Evolutionary conservation across 2,113 vertebrate genomes (phyloP).

Genomic region (Scophthalmus maximus): DNA sequence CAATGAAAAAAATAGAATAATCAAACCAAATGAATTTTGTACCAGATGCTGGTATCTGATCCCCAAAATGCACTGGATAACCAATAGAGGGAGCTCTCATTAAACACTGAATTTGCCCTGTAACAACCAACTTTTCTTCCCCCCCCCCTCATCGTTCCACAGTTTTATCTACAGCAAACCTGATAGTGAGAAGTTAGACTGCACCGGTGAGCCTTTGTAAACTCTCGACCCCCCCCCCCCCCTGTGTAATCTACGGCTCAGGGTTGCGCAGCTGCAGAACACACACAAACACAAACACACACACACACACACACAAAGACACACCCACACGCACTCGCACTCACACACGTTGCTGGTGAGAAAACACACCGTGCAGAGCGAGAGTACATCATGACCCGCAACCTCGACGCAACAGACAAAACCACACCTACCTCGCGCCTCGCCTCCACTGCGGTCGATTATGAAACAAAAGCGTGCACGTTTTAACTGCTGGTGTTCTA

Average conservation of each 20-base stretch:
- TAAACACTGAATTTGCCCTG: too few species aligned
- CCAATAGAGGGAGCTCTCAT: slow-evolving; percentile 25
- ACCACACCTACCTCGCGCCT: slow-evolving; percentile 37
- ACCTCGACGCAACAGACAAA: slow-evolving; percentile 46
- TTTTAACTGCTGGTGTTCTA: too few species aligned
- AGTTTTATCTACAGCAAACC: slow-evolving; percentile 27
- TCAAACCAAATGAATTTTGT: too few species aligned
- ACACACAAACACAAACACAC: neutral
- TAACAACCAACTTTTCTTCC: neutral
- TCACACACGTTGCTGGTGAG: neutral
- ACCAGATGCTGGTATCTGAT: too few species aligned
- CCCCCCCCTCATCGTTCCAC: neutral
- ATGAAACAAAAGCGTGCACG: slow-evolving; percentile 14
- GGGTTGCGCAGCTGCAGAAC: slow-evolving; percentile 29
- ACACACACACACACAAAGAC: neutral
- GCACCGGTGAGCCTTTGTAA: neutral
- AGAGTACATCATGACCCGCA: neutral
- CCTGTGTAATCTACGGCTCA: slow-evolving; percentile 21
- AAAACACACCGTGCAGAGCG: neutral
- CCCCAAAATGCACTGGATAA: neutral
- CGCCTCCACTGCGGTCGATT: neutral
- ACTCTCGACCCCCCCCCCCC: slow-evolving; percentile 25
- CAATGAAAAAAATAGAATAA: too few species aligned
- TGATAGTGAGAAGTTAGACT: neutral
- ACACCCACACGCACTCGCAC: too few species aligned